These are phyloP conservation scores for Tadarida brasiliensis DNA, from an alignment of 2,797 vertebrate species.

Conservation along the genomic window DNA sequence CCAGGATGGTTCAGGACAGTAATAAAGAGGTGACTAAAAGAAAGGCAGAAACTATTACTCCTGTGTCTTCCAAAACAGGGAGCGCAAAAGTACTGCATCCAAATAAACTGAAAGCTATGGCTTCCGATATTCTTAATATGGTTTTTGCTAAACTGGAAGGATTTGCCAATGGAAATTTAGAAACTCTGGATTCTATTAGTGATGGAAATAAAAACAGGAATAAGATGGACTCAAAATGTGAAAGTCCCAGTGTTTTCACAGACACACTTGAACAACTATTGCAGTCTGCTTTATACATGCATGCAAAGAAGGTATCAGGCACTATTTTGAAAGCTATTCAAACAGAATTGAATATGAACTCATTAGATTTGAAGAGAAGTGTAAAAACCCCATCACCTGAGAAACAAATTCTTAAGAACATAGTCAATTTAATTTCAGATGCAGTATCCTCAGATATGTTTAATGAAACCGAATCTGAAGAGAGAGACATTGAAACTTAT, in stretches of 20 bases:
- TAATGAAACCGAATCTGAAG: constrained; percentile 39
- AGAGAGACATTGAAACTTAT: constrained; percentile 42
- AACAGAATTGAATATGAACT: constrained; percentile 19
- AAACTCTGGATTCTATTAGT: not conserved
- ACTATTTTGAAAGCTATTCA: constrained; percentile 65
- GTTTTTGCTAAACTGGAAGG: constrained; percentile 57
- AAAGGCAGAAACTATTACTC: not conserved
- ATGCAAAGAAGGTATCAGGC: constrained; percentile 49
- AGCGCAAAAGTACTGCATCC: not conserved
- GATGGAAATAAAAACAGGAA: constrained; percentile 16
- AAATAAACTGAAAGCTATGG: constrained; percentile 1
- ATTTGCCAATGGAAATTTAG: constrained; percentile 48
- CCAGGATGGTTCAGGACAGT: not conserved
- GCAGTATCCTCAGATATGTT: not conserved
- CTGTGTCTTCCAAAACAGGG: not conserved
- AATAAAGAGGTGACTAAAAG: not conserved
- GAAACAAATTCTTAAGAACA: constrained; percentile 60
- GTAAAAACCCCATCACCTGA: not conserved
- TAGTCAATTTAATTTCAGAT: constrained; percentile 66
- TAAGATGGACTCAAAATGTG: not conserved
- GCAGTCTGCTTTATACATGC: not conserved
- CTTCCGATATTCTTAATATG: constrained; percentile 34
- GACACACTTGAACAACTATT: not conserved
- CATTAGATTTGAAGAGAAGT: not conserved
- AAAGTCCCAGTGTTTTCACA: not conserved